Percentiles rank a stretch among this genome's conserved stretches.
Conservation (phyloP, 2,888 invertebrate species). For the Torymus texanus region DNA sequence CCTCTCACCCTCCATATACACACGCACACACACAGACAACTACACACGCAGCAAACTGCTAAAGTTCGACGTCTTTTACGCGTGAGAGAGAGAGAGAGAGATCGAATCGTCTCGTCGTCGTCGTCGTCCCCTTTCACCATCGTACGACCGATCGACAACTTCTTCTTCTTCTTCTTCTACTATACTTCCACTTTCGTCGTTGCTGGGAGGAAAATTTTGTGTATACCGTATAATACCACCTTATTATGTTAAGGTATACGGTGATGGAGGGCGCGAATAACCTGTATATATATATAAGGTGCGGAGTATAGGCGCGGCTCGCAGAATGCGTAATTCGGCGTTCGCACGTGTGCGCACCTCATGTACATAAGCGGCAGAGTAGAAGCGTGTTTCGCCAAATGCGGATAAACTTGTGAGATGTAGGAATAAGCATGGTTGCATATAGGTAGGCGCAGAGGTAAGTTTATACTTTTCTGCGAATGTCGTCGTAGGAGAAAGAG, state of each 20-base stretch:
- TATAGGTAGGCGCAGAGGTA: background rate
- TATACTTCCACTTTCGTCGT: background rate
- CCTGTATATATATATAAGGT: slow-evolving; percentile 48
- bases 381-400: slow-evolving; percentile 46
- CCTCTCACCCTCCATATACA: background rate
- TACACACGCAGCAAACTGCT: no score
- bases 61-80: no score
- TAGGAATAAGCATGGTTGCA: no score
- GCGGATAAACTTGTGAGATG: slow-evolving; percentile 1
- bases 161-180: no score
- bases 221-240: slow-evolving; percentile 70
- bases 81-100: no score
- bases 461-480: slow-evolving; percentile 36
- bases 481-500: background rate
- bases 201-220: slow-evolving; percentile 63
- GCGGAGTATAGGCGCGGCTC: background rate
- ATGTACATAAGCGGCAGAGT: slow-evolving; percentile 33
- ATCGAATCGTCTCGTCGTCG: no score
- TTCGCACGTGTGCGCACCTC: slow-evolving; percentile 52
- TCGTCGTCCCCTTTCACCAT: no score
- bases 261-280: slow-evolving; percentile 47
- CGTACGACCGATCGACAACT: no score
- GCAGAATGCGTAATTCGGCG: slow-evolving; percentile 53
- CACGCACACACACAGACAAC: no score
- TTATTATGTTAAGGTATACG: slow-evolving; percentile 73